A percentile compares a stretch with the other conserved stretches of the same genome.
Evolutionary conservation across 2,113 vertebrate genomes (phyloP).

Genomic region (Nycticorax nycticorax): DNA sequence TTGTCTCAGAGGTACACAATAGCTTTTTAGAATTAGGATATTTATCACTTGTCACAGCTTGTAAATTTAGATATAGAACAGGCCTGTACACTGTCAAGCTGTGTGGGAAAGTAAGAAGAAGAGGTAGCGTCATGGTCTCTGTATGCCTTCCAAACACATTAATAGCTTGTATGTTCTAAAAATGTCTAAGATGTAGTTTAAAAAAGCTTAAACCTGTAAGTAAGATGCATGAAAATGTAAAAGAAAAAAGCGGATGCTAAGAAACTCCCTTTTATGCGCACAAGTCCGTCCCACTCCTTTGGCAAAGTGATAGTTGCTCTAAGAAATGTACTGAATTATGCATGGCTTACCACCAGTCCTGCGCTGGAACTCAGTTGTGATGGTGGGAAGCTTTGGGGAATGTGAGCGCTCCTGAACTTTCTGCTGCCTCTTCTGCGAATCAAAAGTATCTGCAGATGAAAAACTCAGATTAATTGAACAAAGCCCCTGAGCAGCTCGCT

Average conservation of each 20-base stretch:
- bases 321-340: neutral
- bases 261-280: neutral
- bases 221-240: neutral
- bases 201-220: neutral
- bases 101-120: constrained; percentile 46
- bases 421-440: neutral
- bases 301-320: neutral
- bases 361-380: neutral
- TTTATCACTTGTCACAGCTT: constrained; percentile 67
- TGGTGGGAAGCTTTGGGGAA: neutral
- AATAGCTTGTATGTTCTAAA: neutral
- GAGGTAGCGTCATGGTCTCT: constrained; percentile 22
- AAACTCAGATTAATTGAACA: constrained; percentile 10
- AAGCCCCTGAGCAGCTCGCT: neutral
- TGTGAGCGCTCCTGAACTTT: neutral
- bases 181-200: neutral
- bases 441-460: constrained; percentile 19
- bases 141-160: constrained; percentile 31
- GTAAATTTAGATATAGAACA: constrained; percentile 55
- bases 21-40: constrained; percentile 51
- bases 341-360: neutral
- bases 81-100: constrained; percentile 46
- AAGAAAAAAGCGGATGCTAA: neutral
- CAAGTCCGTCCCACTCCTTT: neutral
- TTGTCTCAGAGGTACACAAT: constrained; percentile 54